Conservation (phyloP, 2,113 vertebrate genomes). For the Larimichthys crocea region DNA sequence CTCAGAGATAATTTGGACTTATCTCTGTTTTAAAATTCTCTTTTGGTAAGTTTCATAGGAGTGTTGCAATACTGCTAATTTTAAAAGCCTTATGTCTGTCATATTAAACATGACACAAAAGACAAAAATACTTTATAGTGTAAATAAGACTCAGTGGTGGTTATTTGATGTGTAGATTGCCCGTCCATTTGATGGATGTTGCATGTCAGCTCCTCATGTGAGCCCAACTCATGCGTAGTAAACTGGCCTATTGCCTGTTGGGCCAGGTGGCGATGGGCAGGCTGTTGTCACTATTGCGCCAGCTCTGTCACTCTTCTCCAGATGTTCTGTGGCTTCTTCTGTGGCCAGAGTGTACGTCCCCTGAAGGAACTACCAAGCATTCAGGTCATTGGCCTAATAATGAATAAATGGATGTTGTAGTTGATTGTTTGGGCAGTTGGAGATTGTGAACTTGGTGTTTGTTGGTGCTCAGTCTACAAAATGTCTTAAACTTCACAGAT, state of each 20-base stretch:
- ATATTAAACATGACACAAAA: constrained; percentile 25
- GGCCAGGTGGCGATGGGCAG: constrained; percentile 61
- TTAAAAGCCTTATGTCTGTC: constrained; percentile 27
- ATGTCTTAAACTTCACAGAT: background rate
- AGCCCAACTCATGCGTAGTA: constrained; percentile 29
- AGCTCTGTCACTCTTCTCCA: constrained; percentile 48
- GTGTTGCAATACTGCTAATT: background rate
- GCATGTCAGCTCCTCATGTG: constrained; percentile 56
- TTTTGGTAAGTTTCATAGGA: constrained; percentile 7
- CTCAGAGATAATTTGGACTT: background rate
- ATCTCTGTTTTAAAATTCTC: background rate
- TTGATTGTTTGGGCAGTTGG: background rate
- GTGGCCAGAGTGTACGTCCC: background rate
- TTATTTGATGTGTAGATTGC: constrained; percentile 74
- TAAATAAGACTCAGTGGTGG: constrained; percentile 47
- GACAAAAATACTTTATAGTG: constrained; percentile 57
- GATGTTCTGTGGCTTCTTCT: constrained; percentile 53
- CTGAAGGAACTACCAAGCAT: background rate
- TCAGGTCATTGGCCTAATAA: background rate
- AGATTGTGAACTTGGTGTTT: background rate
- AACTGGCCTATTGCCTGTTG: constrained; percentile 49
- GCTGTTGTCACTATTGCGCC: constrained; percentile 38
- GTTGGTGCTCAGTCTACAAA: background rate
- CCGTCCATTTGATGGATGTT: constrained; percentile 61
- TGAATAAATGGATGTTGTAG: background rate